These are phyloP conservation scores for Aporophyla nigra DNA, from an alignment of 2,888 invertebrate species.

Conservation along the genomic window DNA sequence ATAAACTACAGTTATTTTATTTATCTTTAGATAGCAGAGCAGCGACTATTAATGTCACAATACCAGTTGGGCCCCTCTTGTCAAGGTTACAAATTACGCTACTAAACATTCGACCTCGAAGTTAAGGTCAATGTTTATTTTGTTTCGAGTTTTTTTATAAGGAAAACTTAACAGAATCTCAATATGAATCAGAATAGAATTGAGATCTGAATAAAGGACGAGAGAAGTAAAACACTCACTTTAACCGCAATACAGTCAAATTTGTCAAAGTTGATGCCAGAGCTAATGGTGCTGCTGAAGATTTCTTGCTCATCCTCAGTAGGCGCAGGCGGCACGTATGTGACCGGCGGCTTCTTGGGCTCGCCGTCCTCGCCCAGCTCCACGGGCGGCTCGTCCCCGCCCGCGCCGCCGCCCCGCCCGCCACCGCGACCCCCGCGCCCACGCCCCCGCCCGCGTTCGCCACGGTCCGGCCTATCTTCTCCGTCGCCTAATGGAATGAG, in stretches of 20 bases:
- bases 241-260: constrained; percentile 97
- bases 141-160: background rate
- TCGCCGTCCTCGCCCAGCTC: constrained; percentile 80
- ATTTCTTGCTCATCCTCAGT: constrained; percentile 93
- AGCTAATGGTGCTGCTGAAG: constrained; percentile 93
- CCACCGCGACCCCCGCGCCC: constrained; percentile 72
- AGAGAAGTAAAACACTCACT: constrained; percentile 88
- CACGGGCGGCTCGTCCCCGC: constrained; percentile 69
- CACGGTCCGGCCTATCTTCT: constrained; percentile 75
- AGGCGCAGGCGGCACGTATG: constrained; percentile 94
- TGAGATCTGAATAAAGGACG: background rate
- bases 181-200: background rate
- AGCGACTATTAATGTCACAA: constrained; percentile 3
- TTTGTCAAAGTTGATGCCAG: constrained; percentile 98
- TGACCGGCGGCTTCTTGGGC: constrained; percentile 87
- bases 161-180: too few relatives aligned
- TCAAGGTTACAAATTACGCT: constrained; percentile 25
- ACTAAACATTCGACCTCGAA: constrained; percentile 23
- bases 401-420: constrained; percentile 71
- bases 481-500: constrained; percentile 46
- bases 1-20: background rate
- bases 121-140: constrained; percentile 9
- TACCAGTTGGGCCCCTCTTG: constrained; percentile 16
- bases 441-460: constrained; percentile 75
- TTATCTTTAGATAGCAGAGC: background rate